Evolutionary conservation across 2,888 invertebrate genomes (phyloP).

Genomic region (Heliconius hortense): DNA sequence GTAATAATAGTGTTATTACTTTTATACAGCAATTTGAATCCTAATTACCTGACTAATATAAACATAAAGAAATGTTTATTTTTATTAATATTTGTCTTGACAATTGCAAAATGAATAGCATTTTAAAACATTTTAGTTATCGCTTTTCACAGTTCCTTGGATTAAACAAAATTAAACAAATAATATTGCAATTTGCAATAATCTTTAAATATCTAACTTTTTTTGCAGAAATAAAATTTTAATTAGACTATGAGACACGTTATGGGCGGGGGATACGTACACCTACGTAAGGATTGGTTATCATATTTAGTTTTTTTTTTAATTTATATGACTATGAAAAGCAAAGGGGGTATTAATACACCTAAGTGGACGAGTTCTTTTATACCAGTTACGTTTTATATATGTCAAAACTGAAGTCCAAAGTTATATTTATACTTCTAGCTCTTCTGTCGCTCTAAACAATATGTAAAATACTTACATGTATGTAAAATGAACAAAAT

Average conservation of each 20-base stretch:
- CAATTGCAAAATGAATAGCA: not conserved
- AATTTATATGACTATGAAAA: not conserved
- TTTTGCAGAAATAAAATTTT: not conserved
- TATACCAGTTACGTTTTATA: not conserved
- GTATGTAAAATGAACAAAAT: not conserved
- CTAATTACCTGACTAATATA: not conserved
- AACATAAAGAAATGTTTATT: not conserved
- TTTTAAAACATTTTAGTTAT: not conserved
- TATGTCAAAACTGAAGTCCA: not conserved
- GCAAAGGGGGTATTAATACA: not conserved
- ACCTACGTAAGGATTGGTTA: not conserved
- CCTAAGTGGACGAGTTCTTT: no score
- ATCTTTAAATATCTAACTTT: not conserved
- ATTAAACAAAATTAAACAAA: not conserved
- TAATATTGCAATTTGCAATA: not conserved
- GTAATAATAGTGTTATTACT: not conserved
- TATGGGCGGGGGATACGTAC: not conserved
- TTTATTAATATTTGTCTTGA: constrained; percentile 1
- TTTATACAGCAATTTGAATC: not conserved
- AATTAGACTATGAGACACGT: not conserved
- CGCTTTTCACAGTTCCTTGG: constrained; percentile 2
- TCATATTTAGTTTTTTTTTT: not conserved
- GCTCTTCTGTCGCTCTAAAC: not conserved
- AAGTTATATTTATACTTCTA: not conserved
- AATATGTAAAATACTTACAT: not conserved